Percentiles rank a stretch among this genome's conserved stretches.
phyloP scores from a whole-genome alignment of 2,888 invertebrate species.

The Drosophila parthenogenetica region DNA sequence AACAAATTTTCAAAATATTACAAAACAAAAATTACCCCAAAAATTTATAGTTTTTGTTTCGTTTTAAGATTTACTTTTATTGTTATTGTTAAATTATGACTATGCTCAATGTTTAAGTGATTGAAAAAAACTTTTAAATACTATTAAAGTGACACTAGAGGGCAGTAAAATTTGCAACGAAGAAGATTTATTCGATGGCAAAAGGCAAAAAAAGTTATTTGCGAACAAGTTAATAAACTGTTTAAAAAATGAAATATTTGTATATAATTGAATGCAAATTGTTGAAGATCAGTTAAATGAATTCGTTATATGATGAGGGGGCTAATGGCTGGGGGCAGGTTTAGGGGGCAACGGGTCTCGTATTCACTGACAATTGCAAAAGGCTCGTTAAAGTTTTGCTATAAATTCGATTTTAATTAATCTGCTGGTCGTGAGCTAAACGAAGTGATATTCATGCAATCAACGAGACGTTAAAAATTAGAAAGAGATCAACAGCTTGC shows the following conservation, averaged over 20 bases:
- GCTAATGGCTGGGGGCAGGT: too few species aligned
- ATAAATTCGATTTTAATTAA: constrained; percentile 49
- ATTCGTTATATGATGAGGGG: too few species aligned
- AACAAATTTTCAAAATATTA: not conserved
- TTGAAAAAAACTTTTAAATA: not conserved
- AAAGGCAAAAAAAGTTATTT: not conserved
- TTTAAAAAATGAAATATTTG: too few species aligned
- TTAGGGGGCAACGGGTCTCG: too few species aligned
- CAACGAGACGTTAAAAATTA: constrained; percentile 54
- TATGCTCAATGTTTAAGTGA: constrained; percentile 2
- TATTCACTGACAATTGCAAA: constrained; percentile 4
- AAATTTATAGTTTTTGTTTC: not conserved
- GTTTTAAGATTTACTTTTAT: not conserved
- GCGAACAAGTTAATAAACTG: not conserved
- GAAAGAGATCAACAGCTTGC: constrained; percentile 24
- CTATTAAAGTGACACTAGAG: constrained; percentile 9
- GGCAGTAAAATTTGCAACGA: not conserved
- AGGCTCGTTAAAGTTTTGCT: constrained; percentile 37
- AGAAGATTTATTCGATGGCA: not conserved
- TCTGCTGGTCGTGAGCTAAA: constrained; percentile 45
- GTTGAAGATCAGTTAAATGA: too few species aligned
- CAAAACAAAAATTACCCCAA: not conserved
- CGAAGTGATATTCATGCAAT: constrained; percentile 54
- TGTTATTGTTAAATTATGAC: not conserved
- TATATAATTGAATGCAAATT: too few species aligned